Evolutionary conservation across 2,113 vertebrate genomes (phyloP).

Genomic region (rat (Rattus norvegicus)): DNA sequence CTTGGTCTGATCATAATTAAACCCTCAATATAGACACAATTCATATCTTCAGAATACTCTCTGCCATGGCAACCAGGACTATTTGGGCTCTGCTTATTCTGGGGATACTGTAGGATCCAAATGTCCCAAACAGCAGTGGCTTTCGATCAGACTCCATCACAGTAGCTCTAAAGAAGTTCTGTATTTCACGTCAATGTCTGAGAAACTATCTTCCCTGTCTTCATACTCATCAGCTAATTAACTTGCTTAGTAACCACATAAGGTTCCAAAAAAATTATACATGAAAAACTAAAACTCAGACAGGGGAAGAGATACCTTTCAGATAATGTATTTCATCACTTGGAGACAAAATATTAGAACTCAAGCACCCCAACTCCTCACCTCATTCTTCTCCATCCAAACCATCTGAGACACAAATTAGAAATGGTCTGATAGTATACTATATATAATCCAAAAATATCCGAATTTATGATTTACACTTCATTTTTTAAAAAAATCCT

Average conservation of each 20-base stretch:
- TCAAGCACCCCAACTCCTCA: not conserved
- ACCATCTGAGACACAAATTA: not conserved
- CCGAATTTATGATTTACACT: not conserved
- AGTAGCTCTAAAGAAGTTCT: slow-evolving; percentile 27
- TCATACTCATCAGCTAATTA: not conserved
- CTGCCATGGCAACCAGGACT: slow-evolving; percentile 62
- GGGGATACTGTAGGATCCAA: slow-evolving; percentile 49
- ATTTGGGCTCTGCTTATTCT: slow-evolving; percentile 60
- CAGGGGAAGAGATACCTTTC: not conserved
- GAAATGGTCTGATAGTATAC: not conserved
- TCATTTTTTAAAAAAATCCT: not conserved
- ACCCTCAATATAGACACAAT: slow-evolving; percentile 69
- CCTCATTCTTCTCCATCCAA: not conserved
- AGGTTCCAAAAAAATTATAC: not conserved
- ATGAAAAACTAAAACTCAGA: not conserved
- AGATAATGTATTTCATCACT: not conserved
- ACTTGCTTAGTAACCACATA: not conserved
- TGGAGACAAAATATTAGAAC: slow-evolving; percentile 24
- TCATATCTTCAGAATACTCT: slow-evolving; percentile 59
- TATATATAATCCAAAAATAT: slow-evolving; percentile 10
- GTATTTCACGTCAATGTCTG: not conserved
- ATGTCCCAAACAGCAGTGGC: not conserved
- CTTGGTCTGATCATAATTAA: slow-evolving; percentile 62
- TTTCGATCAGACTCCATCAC: slow-evolving; percentile 14
- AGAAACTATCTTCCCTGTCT: not conserved